Evolutionary conservation across 1,140 invertebrate species (phyloP).

Genomic region (Idris sp.): DNA sequence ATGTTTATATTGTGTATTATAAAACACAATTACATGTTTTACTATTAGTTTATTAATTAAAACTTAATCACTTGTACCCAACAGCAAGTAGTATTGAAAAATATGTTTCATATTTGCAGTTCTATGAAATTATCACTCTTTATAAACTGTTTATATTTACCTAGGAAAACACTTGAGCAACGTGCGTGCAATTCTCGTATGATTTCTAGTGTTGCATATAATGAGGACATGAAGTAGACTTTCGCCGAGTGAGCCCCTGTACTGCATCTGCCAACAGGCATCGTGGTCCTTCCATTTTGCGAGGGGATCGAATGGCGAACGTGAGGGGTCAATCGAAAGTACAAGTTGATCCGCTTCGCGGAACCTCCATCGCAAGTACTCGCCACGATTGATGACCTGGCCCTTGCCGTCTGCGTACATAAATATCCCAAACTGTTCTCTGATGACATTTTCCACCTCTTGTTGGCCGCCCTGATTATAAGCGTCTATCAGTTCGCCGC

Average conservation of each 20-base stretch:
- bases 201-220: constrained; percentile 93
- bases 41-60: too few species aligned
- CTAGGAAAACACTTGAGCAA: constrained; percentile 94
- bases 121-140: too few species aligned
- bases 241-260: constrained; percentile 95
- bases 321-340: constrained; percentile 88
- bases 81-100: too few species aligned
- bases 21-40: too few species aligned
- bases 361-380: constrained; percentile 96
- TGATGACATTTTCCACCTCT: constrained; percentile 91
- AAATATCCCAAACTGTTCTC: constrained; percentile 91
- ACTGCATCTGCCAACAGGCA: constrained; percentile 98
- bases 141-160: too few species aligned
- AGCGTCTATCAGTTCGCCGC: constrained; percentile 89
- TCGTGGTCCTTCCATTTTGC: constrained; percentile 93
- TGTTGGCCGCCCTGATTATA: constrained; percentile 88
- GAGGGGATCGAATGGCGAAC: constrained; percentile 89
- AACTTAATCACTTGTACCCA: too few species aligned
- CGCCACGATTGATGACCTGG: constrained; percentile 90
- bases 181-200: constrained; percentile 90
- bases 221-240: constrained; percentile 95
- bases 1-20: too few species aligned
- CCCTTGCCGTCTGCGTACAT: constrained; percentile 95
- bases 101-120: too few species aligned
- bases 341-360: constrained; percentile 89